Conservation (phyloP, 2,797 vertebrate genomes). For the Telmatherina bonti region DNA sequence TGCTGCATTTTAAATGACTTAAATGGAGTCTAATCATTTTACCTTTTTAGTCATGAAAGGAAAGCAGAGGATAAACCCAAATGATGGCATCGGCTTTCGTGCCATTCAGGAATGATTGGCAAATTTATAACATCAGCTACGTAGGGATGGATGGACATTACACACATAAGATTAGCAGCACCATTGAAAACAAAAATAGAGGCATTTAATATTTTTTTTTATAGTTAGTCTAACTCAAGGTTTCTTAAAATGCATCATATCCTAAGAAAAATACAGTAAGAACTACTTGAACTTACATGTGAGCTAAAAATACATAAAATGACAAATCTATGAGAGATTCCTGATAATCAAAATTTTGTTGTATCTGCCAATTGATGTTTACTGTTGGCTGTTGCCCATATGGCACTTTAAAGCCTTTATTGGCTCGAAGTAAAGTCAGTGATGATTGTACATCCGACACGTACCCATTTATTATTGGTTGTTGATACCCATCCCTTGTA, state of each 20-base stretch:
- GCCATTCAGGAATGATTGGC: not conserved
- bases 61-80: not conserved
- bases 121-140: not conserved
- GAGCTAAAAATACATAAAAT: not conserved
- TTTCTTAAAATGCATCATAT: not conserved
- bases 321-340: not conserved
- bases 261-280: not conserved
- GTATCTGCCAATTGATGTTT: not conserved
- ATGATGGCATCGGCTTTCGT: not conserved
- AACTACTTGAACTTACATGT: not conserved
- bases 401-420: not conserved
- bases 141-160: not conserved
- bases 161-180: not conserved
- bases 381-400: not conserved
- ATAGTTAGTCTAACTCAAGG: not conserved
- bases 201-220: not conserved
- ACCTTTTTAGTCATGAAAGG: not conserved
- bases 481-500: constrained; percentile 19
- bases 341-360: not conserved
- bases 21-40: not conserved
- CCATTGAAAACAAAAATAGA: not conserved
- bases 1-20: not conserved
- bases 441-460: not conserved
- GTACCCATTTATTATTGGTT: not conserved
- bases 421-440: not conserved